Evolutionary conservation across 2,113 vertebrate species (phyloP).

Genomic region (Prionailurus viverrinus): DNA sequence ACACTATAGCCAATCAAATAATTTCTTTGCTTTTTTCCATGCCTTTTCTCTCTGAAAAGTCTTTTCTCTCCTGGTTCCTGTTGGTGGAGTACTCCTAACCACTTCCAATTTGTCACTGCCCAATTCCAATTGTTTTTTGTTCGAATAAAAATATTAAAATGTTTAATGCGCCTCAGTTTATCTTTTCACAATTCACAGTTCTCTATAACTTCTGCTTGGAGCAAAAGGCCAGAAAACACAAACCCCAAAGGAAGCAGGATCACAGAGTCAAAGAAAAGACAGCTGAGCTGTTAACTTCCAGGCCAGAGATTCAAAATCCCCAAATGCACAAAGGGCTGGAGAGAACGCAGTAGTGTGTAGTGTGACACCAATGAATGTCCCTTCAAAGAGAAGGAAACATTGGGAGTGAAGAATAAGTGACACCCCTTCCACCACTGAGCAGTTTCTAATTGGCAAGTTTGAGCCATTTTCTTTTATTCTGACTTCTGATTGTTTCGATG

Average conservation of each 20-base stretch:
- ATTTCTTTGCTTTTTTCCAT: not conserved
- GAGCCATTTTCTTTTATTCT: not conserved
- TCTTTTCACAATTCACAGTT: not conserved
- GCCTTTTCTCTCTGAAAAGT: not conserved
- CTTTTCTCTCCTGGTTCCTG: not conserved
- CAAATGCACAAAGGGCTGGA: not conserved
- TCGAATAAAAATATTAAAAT: not conserved
- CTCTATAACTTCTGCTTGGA: not conserved
- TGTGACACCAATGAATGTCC: not conserved
- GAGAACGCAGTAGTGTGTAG: not conserved
- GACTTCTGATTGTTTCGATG: not conserved
- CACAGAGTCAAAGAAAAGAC: not conserved
- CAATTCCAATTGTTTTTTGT: not conserved
- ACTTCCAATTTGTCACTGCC: not conserved
- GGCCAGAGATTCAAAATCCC: accelerated
- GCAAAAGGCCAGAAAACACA: not conserved
- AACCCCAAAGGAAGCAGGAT: not conserved
- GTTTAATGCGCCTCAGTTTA: not conserved
- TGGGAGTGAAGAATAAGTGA: not conserved
- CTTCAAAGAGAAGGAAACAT: not conserved
- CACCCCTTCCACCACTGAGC: accelerated
- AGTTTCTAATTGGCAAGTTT: not conserved
- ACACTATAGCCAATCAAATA: not conserved
- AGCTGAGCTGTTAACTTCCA: not conserved
- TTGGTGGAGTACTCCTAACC: not conserved